Evolutionary conservation across 2,888 invertebrate genomes (phyloP), one percentile per base, ranked within the genome.

Genomic region (Colostygia pectinataria): DNA sequence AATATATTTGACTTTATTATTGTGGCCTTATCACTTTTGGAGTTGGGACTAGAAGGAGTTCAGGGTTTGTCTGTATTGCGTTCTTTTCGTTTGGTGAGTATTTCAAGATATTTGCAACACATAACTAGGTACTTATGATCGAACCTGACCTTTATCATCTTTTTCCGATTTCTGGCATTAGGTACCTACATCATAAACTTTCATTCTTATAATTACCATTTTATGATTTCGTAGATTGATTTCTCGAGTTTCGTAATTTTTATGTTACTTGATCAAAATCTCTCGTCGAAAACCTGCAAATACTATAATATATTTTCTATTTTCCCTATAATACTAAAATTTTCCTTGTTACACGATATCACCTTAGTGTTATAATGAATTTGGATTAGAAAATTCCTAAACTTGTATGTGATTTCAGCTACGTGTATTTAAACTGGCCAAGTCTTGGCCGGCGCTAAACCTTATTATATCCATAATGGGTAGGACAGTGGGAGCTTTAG

Each of bases 1-100:
- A 99, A 99, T 89, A 97, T 98, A 77, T 99, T 99, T 89, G 99
- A 99, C 92, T 98, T 98, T 88, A 96, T 98, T 75, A 99, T 99
- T 84, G 99, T 99, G 76, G 95, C 97, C 62, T 93, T 99, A 74
- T 99, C 99, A 68, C 91, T 99, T 65, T 91, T 99, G 76, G 99
- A 99, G 90, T 92, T 99, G 80, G 95, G 97, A 69, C 92, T 99
- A 71, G 97, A 97, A 90, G 97, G 96, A 67, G 97, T 98, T 71
- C 97, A 97, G 91, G 99, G 99, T 83, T 93, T 99, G 84, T 98
- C 98, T 70, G 98, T 99, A 57, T 95, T 99, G 76, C 94, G 99
- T 90, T 98, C 98, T 54, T 99, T 99, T 93, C 94, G 99, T 93
- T 94, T 99, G 97, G 98, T 99, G 92, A 94, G 94, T 91, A 64